Evolutionary conservation across 2,888 invertebrate species (phyloP).

Genomic region (Trichogramma dendrolimi): DNA sequence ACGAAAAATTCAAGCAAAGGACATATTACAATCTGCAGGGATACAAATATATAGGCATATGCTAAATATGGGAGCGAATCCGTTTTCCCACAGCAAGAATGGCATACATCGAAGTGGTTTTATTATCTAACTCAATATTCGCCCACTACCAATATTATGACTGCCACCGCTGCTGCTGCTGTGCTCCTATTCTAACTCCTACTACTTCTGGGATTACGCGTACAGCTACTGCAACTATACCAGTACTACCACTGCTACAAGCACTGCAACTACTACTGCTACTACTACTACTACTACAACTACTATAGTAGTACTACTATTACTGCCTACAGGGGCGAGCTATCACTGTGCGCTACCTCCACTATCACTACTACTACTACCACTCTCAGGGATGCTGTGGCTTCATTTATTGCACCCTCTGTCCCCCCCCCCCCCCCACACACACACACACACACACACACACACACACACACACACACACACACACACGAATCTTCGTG

Average conservation of each 20-base stretch:
- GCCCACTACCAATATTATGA: neutral
- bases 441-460: too few relatives aligned
- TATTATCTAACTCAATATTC: constrained; percentile 31
- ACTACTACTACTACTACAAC: neutral
- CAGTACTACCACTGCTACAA: too few relatives aligned
- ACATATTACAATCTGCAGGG: neutral
- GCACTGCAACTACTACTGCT: too few relatives aligned
- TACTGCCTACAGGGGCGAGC: constrained; percentile 33
- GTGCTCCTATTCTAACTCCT: neutral
- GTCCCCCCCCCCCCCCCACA: too few relatives aligned
- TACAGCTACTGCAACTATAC: too few relatives aligned
- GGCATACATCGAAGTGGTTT: constrained; percentile 18
- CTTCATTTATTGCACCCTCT: constrained; percentile 48
- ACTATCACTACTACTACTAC: constrained; percentile 21
- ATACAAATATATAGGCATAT: neutral
- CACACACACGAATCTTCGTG: too few relatives aligned
- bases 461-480: too few relatives aligned
- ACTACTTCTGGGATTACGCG: too few relatives aligned
- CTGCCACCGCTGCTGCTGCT: neutral
- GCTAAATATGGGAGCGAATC: too few relatives aligned
- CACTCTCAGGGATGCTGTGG: constrained; percentile 34
- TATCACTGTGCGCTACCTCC: constrained; percentile 25
- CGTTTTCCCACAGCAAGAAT: constrained; percentile 10
- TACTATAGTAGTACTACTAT: constrained; percentile 33
- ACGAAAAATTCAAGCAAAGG: neutral